Evolutionary conservation across 2,888 invertebrate species (phyloP), one percentile per base, ranked within the genome.

Genomic region (Apodemia duryi): DNA sequence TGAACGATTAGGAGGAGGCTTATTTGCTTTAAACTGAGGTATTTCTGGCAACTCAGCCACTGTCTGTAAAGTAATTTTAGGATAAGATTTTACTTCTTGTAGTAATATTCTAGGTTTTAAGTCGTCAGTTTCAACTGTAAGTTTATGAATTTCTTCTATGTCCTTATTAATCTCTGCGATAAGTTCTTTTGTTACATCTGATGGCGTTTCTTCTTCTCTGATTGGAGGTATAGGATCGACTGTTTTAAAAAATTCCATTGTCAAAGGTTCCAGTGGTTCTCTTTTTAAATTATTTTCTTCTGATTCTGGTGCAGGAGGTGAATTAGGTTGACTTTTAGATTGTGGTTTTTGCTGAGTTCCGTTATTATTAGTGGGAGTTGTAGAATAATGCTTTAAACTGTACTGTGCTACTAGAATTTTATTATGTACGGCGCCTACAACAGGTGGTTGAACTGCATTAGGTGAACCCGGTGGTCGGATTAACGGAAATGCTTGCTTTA

Each of bases 401-500:
- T 93, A 93, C 74, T 93, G 93, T 54, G 93, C 92, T 46, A 93
- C 92, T 61, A 94, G 84, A 71, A 93, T 93, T 79, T 94, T 93
- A 71, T 93, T 93, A 60, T 72, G 72, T 2, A 88, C 82, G 35
- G 92, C 81, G 54, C 87, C 57, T 13, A 13, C 32, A 57, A 29
- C 81, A 51, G 93, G 92, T 21, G 93, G 77, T 78, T 85, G 86
- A 7, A 92, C 88, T 46, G 93, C 85, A 73, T 92, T 94, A 3
- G 94, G 94, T 38, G 94, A 94, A 52, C 93, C 90, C 6, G 94
- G 92, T 68, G 94, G 94, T 74, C 94, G 90, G 64, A 94, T 93
- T 66, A 94, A 78, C 1, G 94, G 93, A 70, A 94, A 94, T 65
- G 94, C 92, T 78, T 95, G 93, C 79, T 95, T 95, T 70, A 95